Base-by-base conservation (phyloP, 2,888 invertebrate species). In the Hipparchia sbordonii region DNA sequence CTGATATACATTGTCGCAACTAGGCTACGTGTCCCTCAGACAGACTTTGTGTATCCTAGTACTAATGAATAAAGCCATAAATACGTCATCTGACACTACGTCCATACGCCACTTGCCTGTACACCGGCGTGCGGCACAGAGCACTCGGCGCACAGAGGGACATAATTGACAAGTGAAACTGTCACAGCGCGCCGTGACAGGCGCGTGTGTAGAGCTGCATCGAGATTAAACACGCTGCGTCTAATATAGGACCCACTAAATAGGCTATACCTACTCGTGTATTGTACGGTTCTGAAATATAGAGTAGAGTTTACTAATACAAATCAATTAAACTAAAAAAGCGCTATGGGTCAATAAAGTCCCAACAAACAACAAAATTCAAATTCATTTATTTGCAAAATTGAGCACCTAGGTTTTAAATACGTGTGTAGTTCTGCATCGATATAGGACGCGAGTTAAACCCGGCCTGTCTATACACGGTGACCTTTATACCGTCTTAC, bases 121-220 rank as follows among this genome's bases (percentile, higher is more conserved):
- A 57, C 57, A 23, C 13, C 23, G 9, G 63, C 7, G 48, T 63
- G 63, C 48, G 69, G 67, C 67, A 71, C 73, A 70, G 77, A 74
- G 74, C 76, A 73, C 67, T 67, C 48, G 65, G 45, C 6, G 60
- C 60, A 61, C 67, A 72, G 72, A 73, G 23, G 23, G 63, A 48
- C 67, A 65, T 75, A 74, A 76, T 74, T 77, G 75, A 76, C 76
- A 68, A 39, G 69, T 70, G 74, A 76, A 73, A 75, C 62, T 71
- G 73, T 65, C 39, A 33, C 71, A 71, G 48, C 51, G 51, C 66
- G 66, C 63, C 67, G 56, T 71, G 74, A 73, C 74, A 67, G 2
- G 9, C 33, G 54, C 39, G 45, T 52, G 51, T 2, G 46, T 7
- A 13, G 23, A 9, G 63, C 13, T 48, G 48, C 63, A 46, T 63